These are phyloP conservation scores for Sinohyriopsis cumingii DNA, from an alignment of 2,888 invertebrate species.

Conservation along the genomic window DNA sequence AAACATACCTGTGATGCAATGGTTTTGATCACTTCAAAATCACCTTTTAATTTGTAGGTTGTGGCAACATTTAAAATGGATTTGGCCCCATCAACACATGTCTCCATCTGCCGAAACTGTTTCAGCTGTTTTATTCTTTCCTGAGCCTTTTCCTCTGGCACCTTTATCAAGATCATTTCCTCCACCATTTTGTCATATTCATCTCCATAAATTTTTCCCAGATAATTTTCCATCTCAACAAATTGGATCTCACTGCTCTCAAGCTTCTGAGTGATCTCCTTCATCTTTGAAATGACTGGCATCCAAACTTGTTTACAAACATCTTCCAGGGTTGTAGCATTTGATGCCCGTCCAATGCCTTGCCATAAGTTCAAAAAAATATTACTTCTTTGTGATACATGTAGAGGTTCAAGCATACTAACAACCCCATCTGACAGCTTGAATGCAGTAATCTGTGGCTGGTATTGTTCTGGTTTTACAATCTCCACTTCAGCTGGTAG, in stretches of 20 bases:
- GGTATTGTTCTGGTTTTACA: too few species aligned
- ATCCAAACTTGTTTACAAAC: too few species aligned
- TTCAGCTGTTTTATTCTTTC: neutral
- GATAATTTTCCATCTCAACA: conserved; percentile 2
- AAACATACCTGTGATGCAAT: too few species aligned
- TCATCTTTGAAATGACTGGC: neutral
- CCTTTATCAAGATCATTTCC: neutral
- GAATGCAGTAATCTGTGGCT: too few species aligned
- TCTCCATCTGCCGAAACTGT: neutral
- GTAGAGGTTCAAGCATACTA: too few species aligned
- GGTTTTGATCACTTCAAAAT: conserved; percentile 1
- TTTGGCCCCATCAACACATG: neutral
- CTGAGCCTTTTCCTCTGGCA: neutral
- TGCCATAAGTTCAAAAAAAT: too few species aligned
- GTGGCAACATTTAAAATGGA: neutral
- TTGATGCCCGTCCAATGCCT: too few species aligned
- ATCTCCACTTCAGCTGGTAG: too few species aligned
- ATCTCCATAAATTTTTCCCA: conserved; percentile 4
- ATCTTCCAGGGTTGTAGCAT: too few species aligned
- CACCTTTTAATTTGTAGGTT: neutral
- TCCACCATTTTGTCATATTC: conserved; percentile 1
- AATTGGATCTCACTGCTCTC: conserved; percentile 2
- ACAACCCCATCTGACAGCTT: too few species aligned
- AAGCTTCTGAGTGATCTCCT: neutral
- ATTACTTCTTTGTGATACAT: too few species aligned